Evolutionary conservation across 2,888 invertebrate genomes (phyloP).

Genomic region (Xestoiulus laeticollis): DNA sequence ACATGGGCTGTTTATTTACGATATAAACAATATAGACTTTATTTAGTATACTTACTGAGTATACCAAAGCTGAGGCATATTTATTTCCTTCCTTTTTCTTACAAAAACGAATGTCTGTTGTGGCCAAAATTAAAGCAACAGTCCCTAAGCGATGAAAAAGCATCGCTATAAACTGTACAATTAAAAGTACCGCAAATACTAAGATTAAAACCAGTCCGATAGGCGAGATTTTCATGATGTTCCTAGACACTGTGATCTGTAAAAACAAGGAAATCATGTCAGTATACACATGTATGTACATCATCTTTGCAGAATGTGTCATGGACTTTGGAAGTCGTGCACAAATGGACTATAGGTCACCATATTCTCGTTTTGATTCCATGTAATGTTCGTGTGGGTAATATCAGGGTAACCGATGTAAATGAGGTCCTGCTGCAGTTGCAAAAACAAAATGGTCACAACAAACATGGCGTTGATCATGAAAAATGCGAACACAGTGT

Average conservation of each 20-base stretch:
- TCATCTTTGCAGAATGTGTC: too few species aligned
- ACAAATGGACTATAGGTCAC: too few species aligned
- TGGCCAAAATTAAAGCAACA: conserved; percentile 66
- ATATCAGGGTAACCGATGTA: conserved; percentile 71
- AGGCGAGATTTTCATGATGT: conserved; percentile 63
- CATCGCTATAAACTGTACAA: conserved; percentile 67
- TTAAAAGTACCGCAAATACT: conserved; percentile 65
- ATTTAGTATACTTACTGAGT: background rate
- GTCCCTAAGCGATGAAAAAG: conserved; percentile 67
- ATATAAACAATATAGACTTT: background rate
- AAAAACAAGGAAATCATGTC: background rate
- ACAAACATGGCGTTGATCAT: conserved; percentile 71
- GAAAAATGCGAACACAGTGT: conserved; percentile 66
- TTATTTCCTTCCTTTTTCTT: background rate
- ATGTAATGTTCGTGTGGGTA: conserved; percentile 60
- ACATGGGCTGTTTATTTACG: too few species aligned
- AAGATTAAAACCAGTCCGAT: conserved; percentile 66
- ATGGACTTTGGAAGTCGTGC: too few species aligned
- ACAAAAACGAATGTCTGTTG: background rate
- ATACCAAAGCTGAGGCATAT: background rate
- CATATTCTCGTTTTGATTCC: conserved; percentile 32
- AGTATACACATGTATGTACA: background rate
- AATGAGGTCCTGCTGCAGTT: conserved; percentile 67
- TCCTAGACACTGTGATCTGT: conserved; percentile 50
- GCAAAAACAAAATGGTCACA: conserved; percentile 68